A percentile compares a stretch with the other conserved stretches of the same genome.
These are phyloP conservation scores for Sebastes dallii DNA, from an alignment of 2,797 vertebrate genomes.

Conservation along the genomic window DNA sequence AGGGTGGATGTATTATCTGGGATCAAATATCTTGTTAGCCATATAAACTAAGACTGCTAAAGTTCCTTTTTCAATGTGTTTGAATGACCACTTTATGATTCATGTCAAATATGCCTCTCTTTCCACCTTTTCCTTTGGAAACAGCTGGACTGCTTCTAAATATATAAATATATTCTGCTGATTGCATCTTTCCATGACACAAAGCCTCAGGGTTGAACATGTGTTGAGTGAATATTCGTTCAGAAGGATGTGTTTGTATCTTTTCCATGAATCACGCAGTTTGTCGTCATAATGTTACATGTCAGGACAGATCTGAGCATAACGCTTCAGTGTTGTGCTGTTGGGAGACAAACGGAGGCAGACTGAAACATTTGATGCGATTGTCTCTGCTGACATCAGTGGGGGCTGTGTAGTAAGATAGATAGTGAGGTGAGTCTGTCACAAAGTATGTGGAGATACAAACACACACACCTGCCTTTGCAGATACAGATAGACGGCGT, in stretches of 20 bases:
- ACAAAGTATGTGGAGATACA: constrained; percentile 6
- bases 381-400: background rate
- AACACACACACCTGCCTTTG: background rate
- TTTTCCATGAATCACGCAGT: constrained; percentile 40
- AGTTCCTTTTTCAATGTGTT: background rate
- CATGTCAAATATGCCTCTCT: background rate
- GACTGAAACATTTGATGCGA: background rate
- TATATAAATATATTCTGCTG: background rate
- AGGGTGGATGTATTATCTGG: background rate
- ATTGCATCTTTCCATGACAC: constrained; percentile 30
- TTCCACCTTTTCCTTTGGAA: background rate
- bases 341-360: background rate
- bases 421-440: constrained; percentile 20
- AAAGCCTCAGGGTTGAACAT: constrained; percentile 4
- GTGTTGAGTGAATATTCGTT: background rate
- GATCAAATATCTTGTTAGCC: background rate
- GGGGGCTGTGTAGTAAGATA: background rate
- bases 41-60: background rate
- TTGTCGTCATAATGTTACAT: constrained; percentile 9
- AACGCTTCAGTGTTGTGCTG: background rate
- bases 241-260: background rate
- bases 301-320: constrained; percentile 12
- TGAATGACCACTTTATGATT: constrained; percentile 6
- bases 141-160: background rate
- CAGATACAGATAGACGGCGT: constrained; percentile 1